These are phyloP conservation scores for Terrapene triunguis DNA, from an alignment of 2,113 vertebrate species.

Conservation along the genomic window DNA sequence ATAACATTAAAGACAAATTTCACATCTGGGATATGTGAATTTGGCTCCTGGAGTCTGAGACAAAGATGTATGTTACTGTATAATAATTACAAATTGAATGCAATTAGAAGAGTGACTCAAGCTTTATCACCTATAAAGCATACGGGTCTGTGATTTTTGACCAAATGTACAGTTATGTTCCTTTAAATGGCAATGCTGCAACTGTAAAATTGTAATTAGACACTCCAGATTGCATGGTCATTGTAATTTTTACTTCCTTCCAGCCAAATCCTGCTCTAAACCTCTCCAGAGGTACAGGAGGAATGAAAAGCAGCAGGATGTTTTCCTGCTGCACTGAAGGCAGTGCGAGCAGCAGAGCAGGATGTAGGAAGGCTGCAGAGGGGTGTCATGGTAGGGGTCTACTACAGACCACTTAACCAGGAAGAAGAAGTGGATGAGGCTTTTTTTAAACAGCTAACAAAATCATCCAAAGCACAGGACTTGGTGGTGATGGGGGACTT, in stretches of 20 bases:
- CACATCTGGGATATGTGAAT: background rate
- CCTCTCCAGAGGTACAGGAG: background rate
- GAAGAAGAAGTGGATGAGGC: no score
- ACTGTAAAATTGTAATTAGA: background rate
- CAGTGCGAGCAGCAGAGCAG: background rate
- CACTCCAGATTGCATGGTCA: background rate
- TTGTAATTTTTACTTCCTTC: background rate
- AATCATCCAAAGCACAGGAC: no score
- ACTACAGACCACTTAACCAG: no score
- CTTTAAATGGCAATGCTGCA: background rate
- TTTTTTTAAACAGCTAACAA: no score
- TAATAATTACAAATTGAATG: background rate
- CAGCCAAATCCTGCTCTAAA: background rate
- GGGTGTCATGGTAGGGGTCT: background rate
- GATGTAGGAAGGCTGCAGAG: background rate
- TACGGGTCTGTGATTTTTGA: background rate
- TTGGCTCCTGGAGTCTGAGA: constrained; percentile 1
- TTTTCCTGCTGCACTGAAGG: background rate
- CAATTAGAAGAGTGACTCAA: background rate
- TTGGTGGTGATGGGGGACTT: no score
- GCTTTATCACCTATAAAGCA: background rate
- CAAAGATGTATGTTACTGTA: background rate
- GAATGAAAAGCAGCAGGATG: background rate
- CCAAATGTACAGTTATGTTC: background rate
- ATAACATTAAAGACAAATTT: background rate